Base-by-base conservation (phyloP, 2,113 vertebrate genomes). In the Ptyas mucosa region DNA sequence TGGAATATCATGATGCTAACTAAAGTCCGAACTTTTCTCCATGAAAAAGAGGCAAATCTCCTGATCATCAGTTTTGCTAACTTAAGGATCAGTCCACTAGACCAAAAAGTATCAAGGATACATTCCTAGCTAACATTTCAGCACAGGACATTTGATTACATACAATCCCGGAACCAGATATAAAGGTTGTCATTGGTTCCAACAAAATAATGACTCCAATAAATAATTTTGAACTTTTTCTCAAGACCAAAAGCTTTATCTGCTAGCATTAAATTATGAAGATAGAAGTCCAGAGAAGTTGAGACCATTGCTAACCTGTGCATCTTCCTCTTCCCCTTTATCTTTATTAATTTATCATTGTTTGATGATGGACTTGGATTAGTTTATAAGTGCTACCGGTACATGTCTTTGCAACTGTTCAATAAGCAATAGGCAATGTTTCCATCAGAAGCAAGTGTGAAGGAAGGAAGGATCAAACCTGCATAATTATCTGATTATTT, bases 91-190 rank as follows among this genome's bases (percentile, higher is more conserved):
- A 85, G 91, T 81, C 53, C 94, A 94, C 88, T 20, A 91, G 91
- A 93, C 92, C 92, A 91, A 54, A 95, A 52, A 93, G 53, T 57
- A 93, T 86, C 88, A 75, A 55, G 91, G 12, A 3, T 20, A 24
- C 87, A 90, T 69, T 51, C 87, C 51, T 92, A 95, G 46, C 95
- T 95, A 96, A 26, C 90, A 93, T 91, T 94, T 96, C 85, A 87
- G 93, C 96, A 97, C 94, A 96, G 51, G 26, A 87, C 0, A 95
- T 93, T 96, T 90, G 97, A 97, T 94, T 95, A 93, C 92, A 58
- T 55, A 92, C 0, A 8, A 12, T 95, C 93, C 91, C 92, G 53
- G 92, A 89, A 93, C 90, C 26, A 91, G 95, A 86, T 96, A 97
- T 94, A 97, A 94, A 94, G 52, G 49, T 90, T 96, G 26, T 94